Percentiles rank a stretch among this genome's conserved stretches.
Conservation (phyloP, 2,888 invertebrate genomes). For the Platerodrilus igneus region DNA sequence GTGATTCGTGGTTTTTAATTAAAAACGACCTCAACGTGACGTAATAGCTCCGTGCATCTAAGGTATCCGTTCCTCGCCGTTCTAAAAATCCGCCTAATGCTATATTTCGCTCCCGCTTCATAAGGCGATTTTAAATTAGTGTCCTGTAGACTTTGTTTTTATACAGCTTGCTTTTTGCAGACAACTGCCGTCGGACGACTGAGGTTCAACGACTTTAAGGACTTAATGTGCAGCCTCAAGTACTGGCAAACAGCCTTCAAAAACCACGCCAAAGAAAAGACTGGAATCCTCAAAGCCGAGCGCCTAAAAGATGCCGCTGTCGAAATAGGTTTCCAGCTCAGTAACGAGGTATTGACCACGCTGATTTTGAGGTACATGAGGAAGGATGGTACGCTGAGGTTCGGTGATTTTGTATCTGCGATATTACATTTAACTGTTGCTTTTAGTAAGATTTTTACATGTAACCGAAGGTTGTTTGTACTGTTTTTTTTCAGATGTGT, state of each 20-base stretch:
- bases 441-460: constrained; percentile 62
- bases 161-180: too few relatives aligned
- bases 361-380: constrained; percentile 84
- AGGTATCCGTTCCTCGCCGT: too few relatives aligned
- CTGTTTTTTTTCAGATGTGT: constrained; percentile 54
- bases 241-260: constrained; percentile 89
- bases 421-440: constrained; percentile 84
- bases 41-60: too few relatives aligned
- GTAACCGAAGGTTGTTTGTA: background rate
- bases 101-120: too few relatives aligned
- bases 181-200: constrained; percentile 75
- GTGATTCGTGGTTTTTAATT: too few relatives aligned
- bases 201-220: constrained; percentile 81
- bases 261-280: constrained; percentile 85
- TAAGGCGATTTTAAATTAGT: too few relatives aligned
- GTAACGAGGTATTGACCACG: constrained; percentile 76
- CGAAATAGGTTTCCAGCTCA: constrained; percentile 85
- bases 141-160: too few relatives aligned
- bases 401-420: constrained; percentile 88
- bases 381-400: constrained; percentile 85
- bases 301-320: constrained; percentile 75
- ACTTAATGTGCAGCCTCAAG: constrained; percentile 85
- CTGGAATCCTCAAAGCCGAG: constrained; percentile 84
- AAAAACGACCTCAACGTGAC: too few relatives aligned
- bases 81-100: too few relatives aligned